Conservation (phyloP, 1,140 invertebrate species). For the Cotesia typhae region DNA sequence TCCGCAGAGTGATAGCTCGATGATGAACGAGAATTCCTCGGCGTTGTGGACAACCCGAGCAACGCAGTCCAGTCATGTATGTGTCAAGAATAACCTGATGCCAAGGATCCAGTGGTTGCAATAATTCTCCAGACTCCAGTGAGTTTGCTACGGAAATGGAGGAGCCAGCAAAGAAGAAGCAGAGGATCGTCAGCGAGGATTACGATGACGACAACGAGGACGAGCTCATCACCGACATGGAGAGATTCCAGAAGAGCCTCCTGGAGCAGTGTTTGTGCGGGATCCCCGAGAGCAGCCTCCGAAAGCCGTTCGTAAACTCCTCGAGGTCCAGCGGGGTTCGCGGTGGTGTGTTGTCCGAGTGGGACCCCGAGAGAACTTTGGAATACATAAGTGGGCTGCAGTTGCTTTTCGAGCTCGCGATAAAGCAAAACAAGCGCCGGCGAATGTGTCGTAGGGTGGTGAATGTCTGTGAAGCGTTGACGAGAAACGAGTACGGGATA, state of each 20-base stretch:
- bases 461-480: constrained; percentile 80
- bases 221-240: constrained; percentile 60
- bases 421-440: constrained; percentile 83
- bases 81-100: constrained; percentile 33
- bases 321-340: constrained; percentile 57
- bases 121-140: not conserved
- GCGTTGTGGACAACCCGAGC: constrained; percentile 1
- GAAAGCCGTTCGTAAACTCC: constrained; percentile 73
- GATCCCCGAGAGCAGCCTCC: constrained; percentile 74
- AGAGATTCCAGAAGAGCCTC: constrained; percentile 70
- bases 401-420: constrained; percentile 82
- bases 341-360: constrained; percentile 69
- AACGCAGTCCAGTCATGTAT: constrained; percentile 17
- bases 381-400: constrained; percentile 84
- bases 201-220: constrained; percentile 63
- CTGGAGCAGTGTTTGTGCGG: constrained; percentile 80
- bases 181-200: constrained; percentile 69
- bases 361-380: constrained; percentile 76
- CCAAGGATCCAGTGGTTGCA: constrained; percentile 1
- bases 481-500: constrained; percentile 81
- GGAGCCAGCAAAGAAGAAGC: constrained; percentile 80
- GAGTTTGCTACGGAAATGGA: constrained; percentile 61
- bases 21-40: constrained; percentile 11
- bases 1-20: not conserved
- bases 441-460: constrained; percentile 81